Percentiles rank a stretch among this genome's conserved stretches.
phyloP scores from a whole-genome alignment of 1,140 invertebrate species.

The Aethina tumida region DNA sequence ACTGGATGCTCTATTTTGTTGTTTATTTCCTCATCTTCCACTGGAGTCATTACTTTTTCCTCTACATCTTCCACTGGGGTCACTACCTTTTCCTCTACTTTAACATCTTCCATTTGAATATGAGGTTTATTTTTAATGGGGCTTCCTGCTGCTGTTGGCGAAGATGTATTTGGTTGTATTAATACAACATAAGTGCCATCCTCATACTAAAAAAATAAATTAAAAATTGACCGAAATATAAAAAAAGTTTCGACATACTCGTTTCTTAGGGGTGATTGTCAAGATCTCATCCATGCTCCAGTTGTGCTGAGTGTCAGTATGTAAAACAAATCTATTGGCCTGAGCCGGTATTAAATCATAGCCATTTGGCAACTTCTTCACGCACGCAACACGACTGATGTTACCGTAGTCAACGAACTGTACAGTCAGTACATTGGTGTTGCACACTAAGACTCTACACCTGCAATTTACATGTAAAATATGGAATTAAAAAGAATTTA shows the following conservation, averaged over 20 bases:
- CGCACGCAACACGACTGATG: constrained; percentile 1
- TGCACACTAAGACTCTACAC: constrained; percentile 4
- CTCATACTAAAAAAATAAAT: constrained; percentile 4
- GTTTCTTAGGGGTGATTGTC: constrained; percentile 5
- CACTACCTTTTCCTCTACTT: too few species aligned
- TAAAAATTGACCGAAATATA: constrained; percentile 3
- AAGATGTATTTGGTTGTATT: background rate
- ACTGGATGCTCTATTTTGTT: too few species aligned
- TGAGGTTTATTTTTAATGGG: too few species aligned
- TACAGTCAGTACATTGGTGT: constrained; percentile 6
- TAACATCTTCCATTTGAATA: too few species aligned
- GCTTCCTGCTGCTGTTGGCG: background rate
- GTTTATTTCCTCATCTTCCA: too few species aligned
- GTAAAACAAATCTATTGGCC: constrained; percentile 6
- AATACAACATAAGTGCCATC: constrained; percentile 6
- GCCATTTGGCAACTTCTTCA: constrained; percentile 7
- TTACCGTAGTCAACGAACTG: constrained; percentile 15
- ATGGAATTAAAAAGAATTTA: background rate
- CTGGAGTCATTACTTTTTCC: too few species aligned
- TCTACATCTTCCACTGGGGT: too few species aligned
- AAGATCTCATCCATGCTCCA: constrained; percentile 1
- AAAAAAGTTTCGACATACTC: constrained; percentile 3
- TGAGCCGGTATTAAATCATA: constrained; percentile 7
- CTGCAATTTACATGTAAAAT: constrained; percentile 4
- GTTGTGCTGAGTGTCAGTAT: background rate